Evolutionary conservation across 1,140 invertebrate genomes (phyloP).

Genomic region (Steinernema khuongi): DNA sequence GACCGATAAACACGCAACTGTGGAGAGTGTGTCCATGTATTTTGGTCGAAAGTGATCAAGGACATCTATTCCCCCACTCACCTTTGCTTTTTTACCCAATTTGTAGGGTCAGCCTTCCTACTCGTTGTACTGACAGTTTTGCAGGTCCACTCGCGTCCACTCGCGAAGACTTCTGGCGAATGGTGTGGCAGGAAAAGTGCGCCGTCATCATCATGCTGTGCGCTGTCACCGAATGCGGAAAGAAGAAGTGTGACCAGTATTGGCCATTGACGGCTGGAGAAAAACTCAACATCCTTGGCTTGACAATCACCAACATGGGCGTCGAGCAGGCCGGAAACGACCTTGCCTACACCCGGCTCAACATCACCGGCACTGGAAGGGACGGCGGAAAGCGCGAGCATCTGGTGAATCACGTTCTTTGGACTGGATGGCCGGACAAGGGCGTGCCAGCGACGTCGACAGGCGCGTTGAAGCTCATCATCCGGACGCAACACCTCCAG

Average conservation of each 20-base stretch:
- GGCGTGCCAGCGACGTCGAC: constrained; percentile 34
- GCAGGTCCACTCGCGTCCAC: constrained; percentile 13
- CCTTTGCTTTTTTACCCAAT: too few relatives aligned
- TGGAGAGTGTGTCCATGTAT: too few relatives aligned
- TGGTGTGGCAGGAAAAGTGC: constrained; percentile 28
- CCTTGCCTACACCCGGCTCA: constrained; percentile 39
- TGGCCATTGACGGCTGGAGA: constrained; percentile 38
- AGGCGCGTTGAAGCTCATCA: constrained; percentile 40
- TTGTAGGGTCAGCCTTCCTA: too few relatives aligned
- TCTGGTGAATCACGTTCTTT: constrained; percentile 40
- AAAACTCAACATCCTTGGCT: constrained; percentile 19
- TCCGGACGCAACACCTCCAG: constrained; percentile 45
- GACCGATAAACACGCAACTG: constrained; percentile 18
- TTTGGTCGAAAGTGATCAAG: too few relatives aligned
- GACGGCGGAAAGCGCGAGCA: constrained; percentile 34
- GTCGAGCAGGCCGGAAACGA: constrained; percentile 25
- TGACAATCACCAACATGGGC: constrained; percentile 27
- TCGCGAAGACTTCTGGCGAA: constrained; percentile 29
- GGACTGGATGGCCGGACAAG: constrained; percentile 48
- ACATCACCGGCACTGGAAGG: constrained; percentile 27
- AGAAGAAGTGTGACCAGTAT: constrained; percentile 44
- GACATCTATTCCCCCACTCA: too few relatives aligned
- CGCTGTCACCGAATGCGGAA: neutral
- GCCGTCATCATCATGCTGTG: constrained; percentile 32
- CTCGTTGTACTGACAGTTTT: too few relatives aligned